Evolutionary conservation across 2,888 invertebrate genomes (phyloP).

Genomic region (Chloromyia formosa): DNA sequence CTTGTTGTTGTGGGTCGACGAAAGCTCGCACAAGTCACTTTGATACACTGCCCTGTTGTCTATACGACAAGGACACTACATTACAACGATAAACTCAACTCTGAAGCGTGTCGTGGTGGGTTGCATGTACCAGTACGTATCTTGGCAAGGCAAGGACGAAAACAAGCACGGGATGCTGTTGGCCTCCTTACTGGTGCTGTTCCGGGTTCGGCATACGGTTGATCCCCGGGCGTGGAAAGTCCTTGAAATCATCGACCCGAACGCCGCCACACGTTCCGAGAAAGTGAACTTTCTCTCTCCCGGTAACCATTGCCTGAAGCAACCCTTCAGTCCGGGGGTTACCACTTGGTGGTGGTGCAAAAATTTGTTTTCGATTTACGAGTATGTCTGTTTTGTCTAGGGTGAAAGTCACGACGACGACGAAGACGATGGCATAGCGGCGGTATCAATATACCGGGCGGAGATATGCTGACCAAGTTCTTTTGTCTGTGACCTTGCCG

Average conservation of each 20-base stretch:
- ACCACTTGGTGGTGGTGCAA: background rate
- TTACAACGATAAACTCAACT: background rate
- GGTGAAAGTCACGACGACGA: too few species aligned
- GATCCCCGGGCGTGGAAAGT: slow-evolving; percentile 30
- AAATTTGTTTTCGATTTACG: background rate
- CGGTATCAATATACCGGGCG: too few species aligned
- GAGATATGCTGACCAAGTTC: too few species aligned
- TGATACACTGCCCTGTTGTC: slow-evolving; percentile 18
- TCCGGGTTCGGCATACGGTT: slow-evolving; percentile 18
- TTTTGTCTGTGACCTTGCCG: too few species aligned
- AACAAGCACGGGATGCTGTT: slow-evolving; percentile 4
- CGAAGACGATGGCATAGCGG: too few species aligned
- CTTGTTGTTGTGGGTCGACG: background rate
- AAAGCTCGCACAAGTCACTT: background rate
- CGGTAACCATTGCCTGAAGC: background rate
- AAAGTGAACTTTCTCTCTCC: slow-evolving; percentile 26
- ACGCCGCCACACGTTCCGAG: background rate
- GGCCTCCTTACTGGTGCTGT: background rate
- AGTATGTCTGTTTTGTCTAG: too few species aligned
- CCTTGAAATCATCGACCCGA: slow-evolving; percentile 30
- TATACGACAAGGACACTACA: background rate
- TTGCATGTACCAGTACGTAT: background rate
- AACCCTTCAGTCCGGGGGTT: background rate
- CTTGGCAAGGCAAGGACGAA: background rate
- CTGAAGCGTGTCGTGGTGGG: background rate